Percentiles rank a stretch among this genome's conserved stretches.
Evolutionary conservation across 2,888 invertebrate species (phyloP).

Genomic region (Ophion ellenae): DNA sequence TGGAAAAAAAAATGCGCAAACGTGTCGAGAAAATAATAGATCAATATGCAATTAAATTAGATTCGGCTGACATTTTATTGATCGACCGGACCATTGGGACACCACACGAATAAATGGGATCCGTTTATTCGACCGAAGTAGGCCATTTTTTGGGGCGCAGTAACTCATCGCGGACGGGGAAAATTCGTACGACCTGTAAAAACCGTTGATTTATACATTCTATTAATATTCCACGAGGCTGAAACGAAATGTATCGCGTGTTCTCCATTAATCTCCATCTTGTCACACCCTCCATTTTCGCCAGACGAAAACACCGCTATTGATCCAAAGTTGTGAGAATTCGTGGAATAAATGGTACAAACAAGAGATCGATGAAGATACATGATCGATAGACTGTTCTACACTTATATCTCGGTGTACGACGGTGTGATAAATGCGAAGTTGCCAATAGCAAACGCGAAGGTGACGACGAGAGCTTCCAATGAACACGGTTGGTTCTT

Average conservation of each 20-base stretch:
- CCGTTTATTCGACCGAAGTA: background rate
- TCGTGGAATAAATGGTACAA: background rate
- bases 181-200: background rate
- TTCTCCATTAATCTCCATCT: background rate
- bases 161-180: background rate
- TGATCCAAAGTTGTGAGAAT: slow-evolving; percentile 15
- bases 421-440: slow-evolving; percentile 4
- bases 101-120: background rate
- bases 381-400: background rate
- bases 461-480: slow-evolving; percentile 1
- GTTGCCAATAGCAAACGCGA: slow-evolving; percentile 1
- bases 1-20: background rate
- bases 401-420: background rate
- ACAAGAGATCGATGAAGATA: slow-evolving; percentile 4
- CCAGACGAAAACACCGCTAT: background rate
- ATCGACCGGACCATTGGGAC: background rate
- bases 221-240: background rate
- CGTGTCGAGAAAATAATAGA: background rate
- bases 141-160: background rate
- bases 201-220: background rate
- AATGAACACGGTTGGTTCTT: background rate
- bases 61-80: background rate
- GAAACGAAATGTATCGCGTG: slow-evolving; percentile 3
- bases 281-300: slow-evolving; percentile 3
- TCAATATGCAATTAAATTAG: background rate